Base-by-base conservation (phyloP, 2,113 vertebrate species). In the Coreoperca whiteheadi region DNA sequence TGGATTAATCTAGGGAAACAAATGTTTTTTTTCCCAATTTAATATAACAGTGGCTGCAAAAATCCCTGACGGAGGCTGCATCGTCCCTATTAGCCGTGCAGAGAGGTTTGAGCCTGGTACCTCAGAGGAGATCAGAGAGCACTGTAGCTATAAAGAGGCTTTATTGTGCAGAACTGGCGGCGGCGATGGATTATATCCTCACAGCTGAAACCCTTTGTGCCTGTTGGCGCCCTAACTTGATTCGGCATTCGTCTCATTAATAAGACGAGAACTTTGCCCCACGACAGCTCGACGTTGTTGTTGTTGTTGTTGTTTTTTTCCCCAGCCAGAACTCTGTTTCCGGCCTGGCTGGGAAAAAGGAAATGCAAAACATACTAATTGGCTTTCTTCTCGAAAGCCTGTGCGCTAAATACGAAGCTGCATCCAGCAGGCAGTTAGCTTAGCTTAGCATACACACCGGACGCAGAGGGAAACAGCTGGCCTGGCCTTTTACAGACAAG, bases 221-320 rank as follows among this genome's bases (percentile, higher is more conserved):
- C 56, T n/a, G 81, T 78, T 89, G 82, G 72, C 48, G 12, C 20
- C 32, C 61, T 34, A n/a, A 67, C 65, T 77, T 48, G 8, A 75
- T 50, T 11, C n/a, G 4, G 69, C 16, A 71, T 71, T 78, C 50
- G 32, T 23, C 41, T n/a, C n/a, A 53, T 56, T 77, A 63, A 72
- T 66, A 28, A 61, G 70, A 69, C 0, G 2, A 68, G 88, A 83
- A 51, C 87, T 77, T 82, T 84, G 69, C 15, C 61, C 81, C 11
- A 1, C 34, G 41, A 21, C 34, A 18, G 1, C 34, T 73, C 70
- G 75, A 60, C 61, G 68, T 32, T 32, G 20, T 0, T 37, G n/a
- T n/a, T n/a, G n/a, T n/a, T n/a, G n/a, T n/a, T n/a, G n/a, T n/a
- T n/a, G n/a, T 39, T 50, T 25, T 46, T 16, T 63, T n/a, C n/a